Percentiles rank a stretch among this genome's conserved stretches.
phyloP scores from a whole-genome alignment of 1,140 invertebrate species.

The Homarus americanus region DNA sequence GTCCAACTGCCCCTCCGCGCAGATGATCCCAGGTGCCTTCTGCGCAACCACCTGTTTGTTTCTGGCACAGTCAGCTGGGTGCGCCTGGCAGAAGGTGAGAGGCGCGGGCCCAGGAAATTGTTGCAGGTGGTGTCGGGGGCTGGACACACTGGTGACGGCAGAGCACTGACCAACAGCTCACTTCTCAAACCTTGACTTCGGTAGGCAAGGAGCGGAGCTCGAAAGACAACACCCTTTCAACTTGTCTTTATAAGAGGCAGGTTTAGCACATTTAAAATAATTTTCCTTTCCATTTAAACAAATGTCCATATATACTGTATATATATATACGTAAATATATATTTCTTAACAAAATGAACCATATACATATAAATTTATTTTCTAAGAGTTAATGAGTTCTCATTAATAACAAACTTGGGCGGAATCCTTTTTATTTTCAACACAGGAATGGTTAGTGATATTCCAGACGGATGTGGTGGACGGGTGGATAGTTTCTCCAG shows the following conservation, averaged over 20 bases:
- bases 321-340: neutral
- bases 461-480: slow-evolving; percentile 37
- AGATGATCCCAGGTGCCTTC: slow-evolving; percentile 23
- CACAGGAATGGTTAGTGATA: neutral
- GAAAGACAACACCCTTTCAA: neutral
- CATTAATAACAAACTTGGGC: slow-evolving; percentile 50
- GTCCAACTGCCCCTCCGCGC: slow-evolving; percentile 38
- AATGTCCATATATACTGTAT: neutral
- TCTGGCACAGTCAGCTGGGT: slow-evolving; percentile 42
- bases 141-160: slow-evolving; percentile 11
- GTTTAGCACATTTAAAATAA: neutral
- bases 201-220: neutral
- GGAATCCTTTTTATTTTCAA: slow-evolving; percentile 46
- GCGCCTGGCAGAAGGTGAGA: slow-evolving; percentile 18
- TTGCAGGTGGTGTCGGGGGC: neutral
- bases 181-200: neutral
- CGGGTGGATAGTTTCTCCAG: slow-evolving; percentile 20
- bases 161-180: neutral
- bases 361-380: neutral
- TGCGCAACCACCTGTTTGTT: slow-evolving; percentile 67
- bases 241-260: neutral
- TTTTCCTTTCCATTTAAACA: neutral
- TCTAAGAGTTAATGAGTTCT: slow-evolving; percentile 19
- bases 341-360: slow-evolving; percentile 27
- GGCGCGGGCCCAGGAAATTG: slow-evolving; percentile 37